Conservation (phyloP, 2,113 vertebrate genomes). For the Rhinolophus ferrumequinum region DNA sequence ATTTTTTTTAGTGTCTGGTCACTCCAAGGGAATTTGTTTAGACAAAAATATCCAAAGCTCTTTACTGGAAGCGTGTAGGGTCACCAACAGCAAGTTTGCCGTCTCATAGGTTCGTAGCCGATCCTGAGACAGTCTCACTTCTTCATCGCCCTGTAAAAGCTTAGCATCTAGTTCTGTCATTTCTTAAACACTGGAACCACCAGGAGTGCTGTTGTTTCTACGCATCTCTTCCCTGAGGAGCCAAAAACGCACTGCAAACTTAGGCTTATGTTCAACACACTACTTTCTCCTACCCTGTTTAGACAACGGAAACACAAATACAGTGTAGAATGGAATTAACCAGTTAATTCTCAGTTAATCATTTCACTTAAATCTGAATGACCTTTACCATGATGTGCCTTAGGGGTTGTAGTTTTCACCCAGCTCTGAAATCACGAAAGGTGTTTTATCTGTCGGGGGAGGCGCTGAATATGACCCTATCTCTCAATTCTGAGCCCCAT, state of each 20-base stretch:
- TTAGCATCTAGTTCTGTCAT: neutral
- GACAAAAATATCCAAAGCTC: neutral
- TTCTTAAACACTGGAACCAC: neutral
- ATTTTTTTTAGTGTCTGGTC: neutral
- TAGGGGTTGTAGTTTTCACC: neutral
- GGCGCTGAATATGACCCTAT: neutral
- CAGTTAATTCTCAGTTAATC: neutral
- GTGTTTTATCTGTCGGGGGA: neutral
- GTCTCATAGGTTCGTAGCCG: neutral
- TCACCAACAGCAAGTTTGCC: neutral
- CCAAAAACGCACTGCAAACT: neutral
- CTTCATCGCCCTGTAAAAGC: neutral
- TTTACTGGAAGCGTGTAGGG: neutral
- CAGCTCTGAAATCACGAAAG: neutral
- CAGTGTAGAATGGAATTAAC: neutral
- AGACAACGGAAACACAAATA: neutral
- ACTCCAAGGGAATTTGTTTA: neutral
- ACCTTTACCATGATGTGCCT: neutral
- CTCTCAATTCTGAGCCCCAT: neutral
- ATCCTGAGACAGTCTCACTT: neutral
- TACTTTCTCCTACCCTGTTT: neutral
- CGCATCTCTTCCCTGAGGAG: neutral
- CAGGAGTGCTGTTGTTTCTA: neutral
- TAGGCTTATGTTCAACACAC: neutral
- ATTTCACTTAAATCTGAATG: neutral